These are phyloP conservation scores for Thunnus maccoyii DNA, from an alignment of 2,113 vertebrate species.

Conservation along the genomic window DNA sequence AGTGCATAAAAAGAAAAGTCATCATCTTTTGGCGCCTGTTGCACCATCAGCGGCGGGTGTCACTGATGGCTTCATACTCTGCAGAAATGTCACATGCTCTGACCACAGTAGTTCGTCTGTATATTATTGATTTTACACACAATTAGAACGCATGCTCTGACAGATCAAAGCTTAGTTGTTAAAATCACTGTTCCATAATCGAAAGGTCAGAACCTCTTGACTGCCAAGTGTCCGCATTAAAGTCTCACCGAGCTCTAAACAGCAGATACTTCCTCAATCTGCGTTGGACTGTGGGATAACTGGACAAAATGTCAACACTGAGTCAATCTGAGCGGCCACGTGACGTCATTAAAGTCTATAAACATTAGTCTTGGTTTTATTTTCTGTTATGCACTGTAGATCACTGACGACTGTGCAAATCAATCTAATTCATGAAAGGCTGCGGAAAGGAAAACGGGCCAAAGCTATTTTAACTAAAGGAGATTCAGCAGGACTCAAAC, in stretches of 20 bases:
- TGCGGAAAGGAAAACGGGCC: neutral
- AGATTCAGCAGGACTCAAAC: neutral
- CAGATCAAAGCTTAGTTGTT: neutral
- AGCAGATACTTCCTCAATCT: conserved; percentile 43
- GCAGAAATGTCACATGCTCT: conserved; percentile 3
- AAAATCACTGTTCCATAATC: neutral
- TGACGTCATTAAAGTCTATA: conserved; percentile 8
- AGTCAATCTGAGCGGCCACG: neutral
- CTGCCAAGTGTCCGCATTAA: conserved; percentile 12
- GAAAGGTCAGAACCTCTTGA: neutral
- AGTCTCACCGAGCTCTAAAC: neutral
- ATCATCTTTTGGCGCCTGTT: conserved; percentile 18
- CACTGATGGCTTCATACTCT: conserved; percentile 6
- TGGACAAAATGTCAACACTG: conserved; percentile 19
- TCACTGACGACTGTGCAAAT: neutral
- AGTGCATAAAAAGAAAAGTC: conserved; percentile 17
- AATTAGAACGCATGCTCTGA: neutral
- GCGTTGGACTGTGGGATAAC: too few relatives aligned
- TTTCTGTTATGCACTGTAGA: neutral
- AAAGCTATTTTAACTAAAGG: neutral
- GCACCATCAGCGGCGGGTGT: neutral
- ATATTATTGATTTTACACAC: conserved; percentile 14
- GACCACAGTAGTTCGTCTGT: neutral
- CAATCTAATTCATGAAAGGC: neutral
- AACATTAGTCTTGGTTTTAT: neutral